Evolutionary conservation across 2,888 invertebrate genomes (phyloP), one percentile per base, ranked within the genome.

Genomic region (Tortrix viridana): DNA sequence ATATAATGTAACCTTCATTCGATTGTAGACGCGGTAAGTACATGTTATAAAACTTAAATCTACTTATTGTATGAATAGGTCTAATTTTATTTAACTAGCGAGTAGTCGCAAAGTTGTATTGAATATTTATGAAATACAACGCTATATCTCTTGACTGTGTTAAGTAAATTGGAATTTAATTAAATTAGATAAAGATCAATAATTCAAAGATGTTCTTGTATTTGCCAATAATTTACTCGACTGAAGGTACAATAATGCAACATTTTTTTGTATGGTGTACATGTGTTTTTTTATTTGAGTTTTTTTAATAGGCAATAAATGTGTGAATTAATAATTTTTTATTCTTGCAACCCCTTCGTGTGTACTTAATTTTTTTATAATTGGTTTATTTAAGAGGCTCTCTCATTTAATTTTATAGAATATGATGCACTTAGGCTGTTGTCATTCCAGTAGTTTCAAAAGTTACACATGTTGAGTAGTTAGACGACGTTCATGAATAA

Each of bases 361-460:
- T 80, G 84, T 87, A 86, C 86, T 87, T 86, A 86, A 85, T 69
- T 74, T 69, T 72, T 73, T 69, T 73, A 69, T 71, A 73, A 73
- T 75, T 68, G 68, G 69, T 65, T 32, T 32, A 32, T 67, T 67
- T 68, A 58, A 71, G 71, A 77, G 74, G 81, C 83, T 83, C 83
- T 83, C 82, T 83, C 70, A 76, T 72, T 70, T 69, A 55, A 14
- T 65, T 70, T 69, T 58, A 14, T 65, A 53, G 55, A 43, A 38
- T 26, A n/a, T 5, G 41, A 44, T 46, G 22, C 54, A 41, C 46
- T 60, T 67, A 62, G 53, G 56, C 66, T 23, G 50, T 73, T 72
- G 57, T 73, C 81, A 79, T 83, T 83, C 82, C 82, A 81, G 68
- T 75, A 67, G 68, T 60, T 41, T 58, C 53, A 49, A 57, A 53